Percentiles rank a stretch among this genome's conserved stretches.
phyloP scores from a whole-genome alignment of 1,140 invertebrate genomes.

The Bombus difficillimus region DNA sequence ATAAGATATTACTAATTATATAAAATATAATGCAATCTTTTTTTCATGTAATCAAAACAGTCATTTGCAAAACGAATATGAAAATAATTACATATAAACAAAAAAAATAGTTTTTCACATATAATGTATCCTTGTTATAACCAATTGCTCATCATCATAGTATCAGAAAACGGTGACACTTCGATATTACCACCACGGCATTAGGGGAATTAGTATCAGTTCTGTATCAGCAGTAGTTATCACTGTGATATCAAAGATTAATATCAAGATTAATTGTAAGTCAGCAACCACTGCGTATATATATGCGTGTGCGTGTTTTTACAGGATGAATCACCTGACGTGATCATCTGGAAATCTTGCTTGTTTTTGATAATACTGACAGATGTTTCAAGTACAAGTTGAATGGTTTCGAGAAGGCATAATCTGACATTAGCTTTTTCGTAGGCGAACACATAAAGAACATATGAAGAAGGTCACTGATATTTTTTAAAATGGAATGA shows the following conservation, averaged over 20 bases:
- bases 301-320: too few relatives aligned
- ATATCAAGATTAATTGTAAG: neutral
- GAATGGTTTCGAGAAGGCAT: too few relatives aligned
- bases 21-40: conserved; percentile 14
- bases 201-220: neutral
- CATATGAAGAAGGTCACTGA: too few relatives aligned
- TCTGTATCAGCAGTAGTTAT: neutral
- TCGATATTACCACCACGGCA: neutral
- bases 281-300: neutral
- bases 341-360: too few relatives aligned
- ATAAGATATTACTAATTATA: neutral
- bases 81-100: neutral
- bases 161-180: neutral
- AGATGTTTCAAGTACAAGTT: too few relatives aligned
- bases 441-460: too few relatives aligned
- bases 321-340: too few relatives aligned
- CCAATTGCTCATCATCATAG: neutral
- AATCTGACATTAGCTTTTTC: too few relatives aligned
- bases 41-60: neutral
- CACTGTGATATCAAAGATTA: neutral
- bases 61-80: neutral
- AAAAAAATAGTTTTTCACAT: conserved; percentile 16
- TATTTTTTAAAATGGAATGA: too few relatives aligned
- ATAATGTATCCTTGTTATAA: too few relatives aligned
- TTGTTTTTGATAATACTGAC: too few relatives aligned